These are phyloP conservation scores for Lophotriccus pileatus DNA, from an alignment of 2,797 vertebrate genomes.

Conservation along the genomic window DNA sequence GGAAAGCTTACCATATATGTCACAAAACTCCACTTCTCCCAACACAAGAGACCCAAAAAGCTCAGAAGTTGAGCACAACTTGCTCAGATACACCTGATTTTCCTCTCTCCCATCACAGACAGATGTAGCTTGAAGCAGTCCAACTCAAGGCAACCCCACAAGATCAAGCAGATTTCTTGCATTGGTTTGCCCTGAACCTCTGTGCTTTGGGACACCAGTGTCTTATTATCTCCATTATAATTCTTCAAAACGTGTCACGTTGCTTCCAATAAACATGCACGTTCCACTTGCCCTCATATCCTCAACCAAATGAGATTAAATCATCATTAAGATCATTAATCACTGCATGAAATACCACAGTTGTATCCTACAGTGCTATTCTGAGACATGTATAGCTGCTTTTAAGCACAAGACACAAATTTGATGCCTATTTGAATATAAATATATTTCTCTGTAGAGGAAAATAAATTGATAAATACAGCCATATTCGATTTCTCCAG, in stretches of 20 bases:
- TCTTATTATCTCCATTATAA: not conserved
- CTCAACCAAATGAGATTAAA: not conserved
- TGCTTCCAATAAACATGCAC: not conserved
- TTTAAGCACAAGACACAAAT: not conserved
- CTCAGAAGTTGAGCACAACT: not conserved
- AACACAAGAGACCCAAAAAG: not conserved
- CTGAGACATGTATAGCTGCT: not conserved
- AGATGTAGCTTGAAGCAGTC: not conserved
- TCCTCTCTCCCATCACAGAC: not conserved
- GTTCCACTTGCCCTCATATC: not conserved
- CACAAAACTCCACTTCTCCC: not conserved
- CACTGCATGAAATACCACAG: not conserved
- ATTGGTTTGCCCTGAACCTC: not conserved
- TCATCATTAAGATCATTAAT: not conserved
- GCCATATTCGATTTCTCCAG: not conserved
- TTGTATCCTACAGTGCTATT: not conserved
- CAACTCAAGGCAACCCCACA: not conserved
- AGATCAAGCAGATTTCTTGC: not conserved
- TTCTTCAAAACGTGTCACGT: not conserved
- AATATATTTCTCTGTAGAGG: not conserved
- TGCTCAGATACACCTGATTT: not conserved
- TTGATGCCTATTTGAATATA: not conserved
- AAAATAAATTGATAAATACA: not conserved
- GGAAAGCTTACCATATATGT: not conserved
- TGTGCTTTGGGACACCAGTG: not conserved